Conservation (phyloP, 2,113 vertebrate genomes). For the Heterochromis multidens region DNA sequence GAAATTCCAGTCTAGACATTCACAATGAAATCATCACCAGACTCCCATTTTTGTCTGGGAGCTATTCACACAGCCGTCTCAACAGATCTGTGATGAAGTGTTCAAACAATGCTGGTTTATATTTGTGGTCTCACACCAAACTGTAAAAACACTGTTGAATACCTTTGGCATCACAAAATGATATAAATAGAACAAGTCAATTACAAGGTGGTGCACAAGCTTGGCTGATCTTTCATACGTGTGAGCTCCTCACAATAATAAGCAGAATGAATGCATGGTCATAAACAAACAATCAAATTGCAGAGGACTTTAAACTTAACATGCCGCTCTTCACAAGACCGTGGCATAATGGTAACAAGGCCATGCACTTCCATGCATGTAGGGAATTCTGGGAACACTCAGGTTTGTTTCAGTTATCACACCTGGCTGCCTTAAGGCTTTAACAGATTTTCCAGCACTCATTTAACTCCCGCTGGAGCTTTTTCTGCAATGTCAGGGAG, state of each 20-base stretch:
- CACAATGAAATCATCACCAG: constrained; percentile 17
- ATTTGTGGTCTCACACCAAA: background rate
- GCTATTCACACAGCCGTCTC: background rate
- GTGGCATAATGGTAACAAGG: background rate
- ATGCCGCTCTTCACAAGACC: background rate
- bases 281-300: background rate
- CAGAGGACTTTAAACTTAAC: background rate
- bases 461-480: background rate
- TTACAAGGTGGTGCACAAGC: background rate
- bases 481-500: background rate
- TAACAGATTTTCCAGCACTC: background rate
- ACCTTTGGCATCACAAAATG: background rate
- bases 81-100: background rate
- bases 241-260: background rate
- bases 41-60: background rate
- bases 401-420: background rate
- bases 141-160: background rate
- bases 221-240: background rate
- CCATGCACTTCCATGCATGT: background rate
- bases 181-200: background rate
- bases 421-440: background rate
- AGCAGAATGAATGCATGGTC: background rate
- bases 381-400: constrained; percentile 10
- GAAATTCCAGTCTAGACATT: constrained; percentile 13
- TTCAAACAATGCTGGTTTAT: background rate